Conservation (phyloP, 2,113 vertebrate genomes). For the Piprites chloris region DNA sequence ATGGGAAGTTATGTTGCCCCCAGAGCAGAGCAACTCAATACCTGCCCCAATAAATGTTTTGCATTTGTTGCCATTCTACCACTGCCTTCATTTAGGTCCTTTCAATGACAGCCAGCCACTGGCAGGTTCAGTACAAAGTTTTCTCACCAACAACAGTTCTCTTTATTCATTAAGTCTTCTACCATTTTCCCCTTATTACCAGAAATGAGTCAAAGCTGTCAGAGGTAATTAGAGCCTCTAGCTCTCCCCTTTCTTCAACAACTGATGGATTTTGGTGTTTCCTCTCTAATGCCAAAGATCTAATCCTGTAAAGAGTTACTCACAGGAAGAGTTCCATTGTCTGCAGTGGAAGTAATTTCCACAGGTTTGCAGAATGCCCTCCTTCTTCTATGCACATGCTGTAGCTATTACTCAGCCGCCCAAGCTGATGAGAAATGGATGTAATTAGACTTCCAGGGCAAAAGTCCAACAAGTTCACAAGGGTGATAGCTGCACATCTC, state of each 20-base stretch:
- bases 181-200: not conserved
- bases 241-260: not conserved
- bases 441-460: not conserved
- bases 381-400: not conserved
- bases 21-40: not conserved
- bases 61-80: not conserved
- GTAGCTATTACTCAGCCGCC: not conserved
- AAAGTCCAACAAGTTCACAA: not conserved
- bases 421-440: not conserved
- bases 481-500: not conserved
- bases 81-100: not conserved
- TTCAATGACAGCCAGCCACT: not conserved
- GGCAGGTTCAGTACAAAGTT: not conserved
- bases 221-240: not conserved
- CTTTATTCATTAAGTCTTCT: not conserved
- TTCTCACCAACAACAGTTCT: not conserved
- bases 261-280: not conserved
- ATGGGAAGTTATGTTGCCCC: not conserved
- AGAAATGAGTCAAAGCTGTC: not conserved
- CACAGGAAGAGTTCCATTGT: not conserved
- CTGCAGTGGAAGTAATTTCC: not conserved
- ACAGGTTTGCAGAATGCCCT: not conserved
- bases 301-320: not conserved
- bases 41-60: not conserved
- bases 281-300: not conserved